Conservation (phyloP, 2,888 invertebrate genomes). For the Amblyjoppa fuscipennis region DNA sequence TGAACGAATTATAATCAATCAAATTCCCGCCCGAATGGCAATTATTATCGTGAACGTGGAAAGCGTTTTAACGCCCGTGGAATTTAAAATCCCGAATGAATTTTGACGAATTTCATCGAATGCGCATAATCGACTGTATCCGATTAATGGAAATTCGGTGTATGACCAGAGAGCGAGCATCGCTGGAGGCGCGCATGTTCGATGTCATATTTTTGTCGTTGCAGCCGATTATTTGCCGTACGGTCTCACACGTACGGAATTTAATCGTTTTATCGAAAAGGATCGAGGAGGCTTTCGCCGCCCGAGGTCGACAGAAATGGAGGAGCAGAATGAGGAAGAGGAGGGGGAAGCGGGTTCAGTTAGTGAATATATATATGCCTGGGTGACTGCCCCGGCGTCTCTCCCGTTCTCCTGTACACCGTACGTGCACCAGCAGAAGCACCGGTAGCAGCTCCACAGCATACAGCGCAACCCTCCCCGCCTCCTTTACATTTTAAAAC, state of each 20-base stretch:
- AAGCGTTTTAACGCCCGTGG: not conserved
- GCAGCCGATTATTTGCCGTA: not conserved
- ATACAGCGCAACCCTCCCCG: conserved; percentile 49
- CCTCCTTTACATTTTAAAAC: conserved; percentile 79
- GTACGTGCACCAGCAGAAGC: conserved; percentile 64
- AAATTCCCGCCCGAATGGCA: not conserved
- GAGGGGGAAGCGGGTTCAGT: conserved; percentile 12
- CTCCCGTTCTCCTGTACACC: conserved; percentile 35
- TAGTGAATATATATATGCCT: conserved; percentile 46
- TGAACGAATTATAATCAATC: not conserved
- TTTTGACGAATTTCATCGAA: not conserved
- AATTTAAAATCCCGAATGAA: not conserved
- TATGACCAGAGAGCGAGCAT: not conserved
- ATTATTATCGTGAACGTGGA: not conserved
- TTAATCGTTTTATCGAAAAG: conserved; percentile 63
- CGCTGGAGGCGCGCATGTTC: not conserved
- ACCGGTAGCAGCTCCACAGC: conserved; percentile 35
- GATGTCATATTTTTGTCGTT: conserved; percentile 7
- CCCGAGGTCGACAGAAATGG: conserved; percentile 17
- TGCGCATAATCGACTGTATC: not conserved
- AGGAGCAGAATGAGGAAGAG: conserved; percentile 36
- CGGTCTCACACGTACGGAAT: conserved; percentile 38
- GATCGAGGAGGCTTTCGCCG: conserved; percentile 41
- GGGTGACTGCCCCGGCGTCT: conserved; percentile 33
- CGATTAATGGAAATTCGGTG: conserved; percentile 2